phyloP scores from a whole-genome alignment of 2,888 invertebrate genomes.

The Mythimna vitellina region DNA sequence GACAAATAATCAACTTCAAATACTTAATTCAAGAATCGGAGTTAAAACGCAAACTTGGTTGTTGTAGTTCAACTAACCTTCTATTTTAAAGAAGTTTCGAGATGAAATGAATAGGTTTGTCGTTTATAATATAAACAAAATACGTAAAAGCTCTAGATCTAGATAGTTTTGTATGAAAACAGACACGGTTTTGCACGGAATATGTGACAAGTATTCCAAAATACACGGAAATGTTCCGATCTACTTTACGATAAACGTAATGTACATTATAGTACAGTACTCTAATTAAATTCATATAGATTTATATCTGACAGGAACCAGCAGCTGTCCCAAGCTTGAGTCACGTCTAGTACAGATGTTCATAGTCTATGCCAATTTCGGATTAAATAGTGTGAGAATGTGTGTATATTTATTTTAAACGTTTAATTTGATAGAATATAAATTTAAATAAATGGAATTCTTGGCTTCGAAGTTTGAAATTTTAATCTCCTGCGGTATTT shows the following conservation, averaged over 20 bases:
- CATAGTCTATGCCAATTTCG: slow-evolving; percentile 62
- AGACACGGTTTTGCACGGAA: background rate
- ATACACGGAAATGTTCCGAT: slow-evolving; percentile 34
- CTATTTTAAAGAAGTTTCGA: background rate
- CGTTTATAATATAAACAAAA: background rate
- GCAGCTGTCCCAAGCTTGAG: slow-evolving; percentile 68
- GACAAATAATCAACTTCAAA: background rate
- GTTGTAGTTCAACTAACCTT: background rate
- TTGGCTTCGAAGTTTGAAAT: slow-evolving; percentile 7
- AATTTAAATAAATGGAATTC: slow-evolving; percentile 25
- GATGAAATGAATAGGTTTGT: background rate
- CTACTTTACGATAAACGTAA: slow-evolving; percentile 52
- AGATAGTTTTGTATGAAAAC: slow-evolving; percentile 1
- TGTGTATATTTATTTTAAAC: slow-evolving; percentile 16
- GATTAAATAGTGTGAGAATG: slow-evolving; percentile 42
- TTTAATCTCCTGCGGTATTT: slow-evolving; percentile 5
- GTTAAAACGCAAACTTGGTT: background rate
- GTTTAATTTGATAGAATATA: slow-evolving; percentile 29
- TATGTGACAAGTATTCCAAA: slow-evolving; percentile 12
- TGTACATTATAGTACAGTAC: slow-evolving; percentile 26
- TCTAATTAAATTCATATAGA: slow-evolving; percentile 71
- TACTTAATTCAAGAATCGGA: too few relatives aligned
- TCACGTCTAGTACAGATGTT: slow-evolving; percentile 57
- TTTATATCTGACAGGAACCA: slow-evolving; percentile 69
- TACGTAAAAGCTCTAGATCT: background rate